Evolutionary conservation across 2,113 vertebrate genomes (phyloP).

Genomic region (Clarias batrachus): DNA sequence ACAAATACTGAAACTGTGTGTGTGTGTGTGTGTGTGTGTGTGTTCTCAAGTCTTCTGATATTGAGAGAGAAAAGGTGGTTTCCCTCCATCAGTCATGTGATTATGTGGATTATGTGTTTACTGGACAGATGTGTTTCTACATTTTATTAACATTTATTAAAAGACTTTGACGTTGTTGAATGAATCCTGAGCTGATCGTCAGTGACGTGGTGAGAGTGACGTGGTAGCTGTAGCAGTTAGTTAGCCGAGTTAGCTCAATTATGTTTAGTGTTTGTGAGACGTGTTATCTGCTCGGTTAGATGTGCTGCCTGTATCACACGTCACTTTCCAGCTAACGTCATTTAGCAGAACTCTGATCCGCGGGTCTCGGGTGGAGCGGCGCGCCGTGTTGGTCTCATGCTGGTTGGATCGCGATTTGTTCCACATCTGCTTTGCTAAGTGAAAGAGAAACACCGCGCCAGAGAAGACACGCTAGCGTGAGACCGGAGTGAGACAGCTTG

Average conservation of each 20-base stretch:
- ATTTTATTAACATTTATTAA: background rate
- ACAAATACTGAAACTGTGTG: background rate
- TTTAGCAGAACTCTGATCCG: background rate
- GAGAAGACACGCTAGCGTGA: background rate
- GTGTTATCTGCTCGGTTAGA: background rate
- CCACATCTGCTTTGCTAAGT: background rate
- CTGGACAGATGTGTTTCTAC: background rate
- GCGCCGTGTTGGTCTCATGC: background rate
- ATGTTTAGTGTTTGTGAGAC: background rate
- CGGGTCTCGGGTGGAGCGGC: background rate
- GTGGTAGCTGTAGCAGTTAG: background rate
- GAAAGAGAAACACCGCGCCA: background rate
- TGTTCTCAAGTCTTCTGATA: background rate
- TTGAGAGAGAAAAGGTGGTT: background rate
- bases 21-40: constrained; percentile 9
- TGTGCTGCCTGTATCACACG: background rate
- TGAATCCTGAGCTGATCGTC: background rate
- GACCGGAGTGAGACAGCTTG: background rate
- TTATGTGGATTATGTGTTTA: background rate
- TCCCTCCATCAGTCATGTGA: background rate
- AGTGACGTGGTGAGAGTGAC: background rate
- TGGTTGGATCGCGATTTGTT: background rate
- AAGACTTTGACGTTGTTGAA: no score
- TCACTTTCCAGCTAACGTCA: background rate
- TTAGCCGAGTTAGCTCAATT: background rate